phyloP scores from a whole-genome alignment of 2,888 invertebrate genomes.

The Phaonia tiefii region DNA sequence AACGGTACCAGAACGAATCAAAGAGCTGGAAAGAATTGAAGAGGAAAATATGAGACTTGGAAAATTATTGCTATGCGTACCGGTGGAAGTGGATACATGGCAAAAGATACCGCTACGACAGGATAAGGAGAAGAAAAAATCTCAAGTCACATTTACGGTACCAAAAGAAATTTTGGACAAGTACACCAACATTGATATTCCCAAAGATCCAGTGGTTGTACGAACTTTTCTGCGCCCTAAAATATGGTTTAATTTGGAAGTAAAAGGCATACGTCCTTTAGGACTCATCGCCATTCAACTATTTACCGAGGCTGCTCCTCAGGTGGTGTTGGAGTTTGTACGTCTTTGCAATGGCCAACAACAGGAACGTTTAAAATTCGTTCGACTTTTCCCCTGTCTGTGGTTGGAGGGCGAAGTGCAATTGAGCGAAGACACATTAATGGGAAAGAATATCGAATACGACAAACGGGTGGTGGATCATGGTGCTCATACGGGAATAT shows the following conservation, averaged over 20 bases:
- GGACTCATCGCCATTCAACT: constrained; percentile 72
- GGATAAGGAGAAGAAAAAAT: constrained; percentile 19
- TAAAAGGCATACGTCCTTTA: constrained; percentile 68
- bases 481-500: constrained; percentile 52
- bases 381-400: constrained; percentile 71
- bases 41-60: constrained; percentile 45
- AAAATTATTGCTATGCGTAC: constrained; percentile 28
- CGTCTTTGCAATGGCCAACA: constrained; percentile 64
- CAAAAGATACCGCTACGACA: not conserved
- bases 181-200: constrained; percentile 64
- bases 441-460: constrained; percentile 65
- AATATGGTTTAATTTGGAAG: constrained; percentile 71
- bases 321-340: constrained; percentile 71
- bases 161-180: constrained; percentile 61
- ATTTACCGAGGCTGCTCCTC: constrained; percentile 74
- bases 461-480: constrained; percentile 70
- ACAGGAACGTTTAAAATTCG: constrained; percentile 61
- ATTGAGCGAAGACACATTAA: constrained; percentile 16
- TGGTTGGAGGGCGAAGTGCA: constrained; percentile 72
- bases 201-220: constrained; percentile 21
- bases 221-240: constrained; percentile 70
- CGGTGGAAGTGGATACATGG: constrained; percentile 40
- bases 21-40: constrained; percentile 31
- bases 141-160: constrained; percentile 21
- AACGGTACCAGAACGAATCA: not conserved